Conservation (phyloP, 2,888 invertebrate genomes). For the Cryptus viduatorius region DNA sequence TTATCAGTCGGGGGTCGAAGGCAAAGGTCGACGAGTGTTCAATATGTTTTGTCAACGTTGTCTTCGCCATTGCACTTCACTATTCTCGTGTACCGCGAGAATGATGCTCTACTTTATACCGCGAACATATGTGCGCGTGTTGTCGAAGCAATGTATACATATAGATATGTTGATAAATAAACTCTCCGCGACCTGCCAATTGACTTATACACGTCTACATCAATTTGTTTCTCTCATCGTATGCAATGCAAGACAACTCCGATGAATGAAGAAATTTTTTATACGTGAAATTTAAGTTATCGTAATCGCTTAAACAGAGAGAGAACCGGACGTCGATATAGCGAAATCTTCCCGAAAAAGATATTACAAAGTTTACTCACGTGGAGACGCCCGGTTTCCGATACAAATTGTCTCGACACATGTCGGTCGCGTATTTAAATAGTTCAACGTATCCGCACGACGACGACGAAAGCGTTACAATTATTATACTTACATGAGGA, state of each 20-base stretch:
- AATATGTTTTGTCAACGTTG: constrained; percentile 62
- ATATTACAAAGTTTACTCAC: background rate
- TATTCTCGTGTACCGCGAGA: background rate
- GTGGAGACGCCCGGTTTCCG: background rate
- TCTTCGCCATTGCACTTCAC: constrained; percentile 63
- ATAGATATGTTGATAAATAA: constrained; percentile 17
- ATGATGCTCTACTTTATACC: constrained; percentile 38
- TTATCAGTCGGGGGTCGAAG: constrained; percentile 74
- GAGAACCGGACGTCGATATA: background rate
- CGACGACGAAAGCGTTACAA: background rate
- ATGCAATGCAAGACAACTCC: background rate
- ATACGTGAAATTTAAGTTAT: background rate
- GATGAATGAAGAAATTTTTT: background rate
- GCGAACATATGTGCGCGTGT: constrained; percentile 2
- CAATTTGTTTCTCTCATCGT: background rate
- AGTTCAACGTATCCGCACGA: background rate
- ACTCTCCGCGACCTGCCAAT: constrained; percentile 48
- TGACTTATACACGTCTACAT: constrained; percentile 41
- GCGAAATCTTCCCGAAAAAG: background rate
- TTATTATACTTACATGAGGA: background rate
- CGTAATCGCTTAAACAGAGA: background rate
- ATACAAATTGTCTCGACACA: background rate
- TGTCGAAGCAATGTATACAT: background rate
- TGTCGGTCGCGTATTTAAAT: background rate
- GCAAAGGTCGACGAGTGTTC: constrained; percentile 69